Evolutionary conservation across 92 coral and sea anemone genomes (phyloP), one percentile per base, ranked within the genome.

Genomic region (Actinernus sp.): DNA sequence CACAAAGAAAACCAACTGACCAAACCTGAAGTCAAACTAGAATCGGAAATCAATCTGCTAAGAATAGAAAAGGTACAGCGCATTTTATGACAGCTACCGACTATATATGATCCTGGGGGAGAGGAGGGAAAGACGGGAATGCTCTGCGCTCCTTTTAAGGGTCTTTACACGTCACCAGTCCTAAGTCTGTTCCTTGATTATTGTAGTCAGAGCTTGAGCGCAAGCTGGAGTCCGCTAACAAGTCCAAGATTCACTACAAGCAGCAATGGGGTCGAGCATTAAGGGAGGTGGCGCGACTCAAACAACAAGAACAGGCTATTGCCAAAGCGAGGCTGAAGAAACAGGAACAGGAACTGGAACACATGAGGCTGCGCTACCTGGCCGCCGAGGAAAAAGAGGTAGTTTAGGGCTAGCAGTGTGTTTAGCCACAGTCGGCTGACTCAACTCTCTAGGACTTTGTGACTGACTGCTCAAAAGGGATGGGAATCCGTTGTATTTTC

Each of bases 331-430:
- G 97, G 68, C 79, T 94, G 44, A 94, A 94, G 78, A 88, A 87
- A 71, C 98, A 94, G 50, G 98, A 94, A 45, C 91, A 79, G 28
- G 95, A 94, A 61, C 65, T 94, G 76, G 98, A 94, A 55, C 97
- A 91, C 58, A 91, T 91, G 97, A 80, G 98, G 61, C 84, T 94
- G 48, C 82, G 97, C 18, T 94, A 91, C 62, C 86, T 94, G 13
- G 98, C 98, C 76, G 95, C 97, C 58, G 97, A 94, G 48, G 97
- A 94, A 50, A 91, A 94, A 69, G 97, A 91, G 97, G 98, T 94
- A 40, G 27, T n/a, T n/a, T n/a, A n/a, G n/a, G n/a, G n/a, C n/a
- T n/a, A n/a, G n/a, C n/a, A n/a, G n/a, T n/a, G n/a, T n/a, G n/a
- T n/a, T n/a, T n/a, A n/a, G n/a, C n/a, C n/a, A n/a, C n/a, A n/a